Base-by-base conservation (phyloP, 2,113 vertebrate species). In the Urocynchramus pylzowi region DNA sequence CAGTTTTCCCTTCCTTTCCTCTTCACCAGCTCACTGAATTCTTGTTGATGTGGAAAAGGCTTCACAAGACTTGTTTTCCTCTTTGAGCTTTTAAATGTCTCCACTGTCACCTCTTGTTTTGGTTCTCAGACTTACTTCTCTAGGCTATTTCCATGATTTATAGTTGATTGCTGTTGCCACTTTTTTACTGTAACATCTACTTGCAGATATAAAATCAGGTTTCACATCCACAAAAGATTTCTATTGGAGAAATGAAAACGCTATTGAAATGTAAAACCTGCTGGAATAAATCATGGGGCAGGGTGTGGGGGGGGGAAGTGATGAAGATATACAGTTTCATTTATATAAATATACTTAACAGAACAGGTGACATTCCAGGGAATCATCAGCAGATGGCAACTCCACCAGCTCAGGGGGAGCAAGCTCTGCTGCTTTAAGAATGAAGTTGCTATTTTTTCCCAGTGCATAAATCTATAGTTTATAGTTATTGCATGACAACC, bases 381-480 rank as follows among this genome's bases (percentile, higher is more conserved):
- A 97, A 71, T 90, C 63, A 97, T 91, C 97, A 97, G 64, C 97
- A 98, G 96, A 97, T 97, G 95, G 97, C 93, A 98, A 97, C 77
- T 96, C 83, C 95, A 95, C 67, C 97, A 94, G 94, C 87, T 96
- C 88, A 84, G 89, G 59, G 87, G n/a, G 53, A 93, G 91, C 92
- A 89, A 94, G 90, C 82, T 94, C 90, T 76, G 70, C 94, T 84
- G 96, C 96, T 97, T 98, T 97, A 97, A 97, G 97, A 93, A 96
- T 64, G 94, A 98, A 67, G 93, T 95, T 67, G 78, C 75, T 96
- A 84, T 95, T 96, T 96, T 98, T 96, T 90, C 92, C 53, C 31
- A 60, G 71, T 28, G 37, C 74, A 91, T 95, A 95, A 86, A 93
- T 92, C 70, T 82, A 91, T 95, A 81, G 93, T 95, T 89, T 96